Evolutionary conservation across 2,888 invertebrate genomes (phyloP), one percentile per base, ranked within the genome.

Genomic region (Hydrotaea cyrtoneurina): DNA sequence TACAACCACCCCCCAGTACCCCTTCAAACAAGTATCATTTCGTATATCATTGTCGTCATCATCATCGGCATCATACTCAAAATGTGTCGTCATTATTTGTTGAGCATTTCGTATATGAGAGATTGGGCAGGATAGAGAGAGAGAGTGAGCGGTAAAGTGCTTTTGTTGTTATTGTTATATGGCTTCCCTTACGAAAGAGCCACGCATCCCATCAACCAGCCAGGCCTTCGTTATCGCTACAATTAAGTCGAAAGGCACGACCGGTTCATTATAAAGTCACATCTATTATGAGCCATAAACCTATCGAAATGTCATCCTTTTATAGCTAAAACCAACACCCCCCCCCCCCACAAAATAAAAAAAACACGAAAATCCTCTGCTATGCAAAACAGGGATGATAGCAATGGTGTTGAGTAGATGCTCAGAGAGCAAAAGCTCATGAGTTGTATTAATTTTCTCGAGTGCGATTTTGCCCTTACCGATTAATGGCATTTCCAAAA

Each of bases 241-340:
- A 74, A 57, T 74, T 74, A 57, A 43, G 69, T 69, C 69, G 21
- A 69, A 69, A 46, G 69, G 69, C 46, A 43, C 46, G 46, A 79
- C 64, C 82, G 72, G 76, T 83, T 79, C 76, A 57, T 64, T 55
- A 66, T 62, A 78, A 82, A 78, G 82, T 75, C 78, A 77, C 77
- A 66, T 64, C 46, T 39, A 62, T 78, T 79, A 76, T 72, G 69
- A 69, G 62, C 74, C 53, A 76, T 76, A 79, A 79, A 76, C 66
- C 73, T 74, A 53, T 43, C 19, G 17, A 39, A 26, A 21, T 23
- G 46, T 43, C 39, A 74, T 66, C 50, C 72, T 72, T 55, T 50
- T 77, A 71, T 69, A 74, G 21, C 21, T 21, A 53, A 31, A n/a
- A n/a, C n/a, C n/a, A n/a, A n/a, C n/a, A n/a, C n/a, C n/a, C n/a